Evolutionary conservation across 2,888 invertebrate genomes (phyloP), one percentile per base, ranked within the genome.

Genomic region (Kuschelorhynchus macadamiae): DNA sequence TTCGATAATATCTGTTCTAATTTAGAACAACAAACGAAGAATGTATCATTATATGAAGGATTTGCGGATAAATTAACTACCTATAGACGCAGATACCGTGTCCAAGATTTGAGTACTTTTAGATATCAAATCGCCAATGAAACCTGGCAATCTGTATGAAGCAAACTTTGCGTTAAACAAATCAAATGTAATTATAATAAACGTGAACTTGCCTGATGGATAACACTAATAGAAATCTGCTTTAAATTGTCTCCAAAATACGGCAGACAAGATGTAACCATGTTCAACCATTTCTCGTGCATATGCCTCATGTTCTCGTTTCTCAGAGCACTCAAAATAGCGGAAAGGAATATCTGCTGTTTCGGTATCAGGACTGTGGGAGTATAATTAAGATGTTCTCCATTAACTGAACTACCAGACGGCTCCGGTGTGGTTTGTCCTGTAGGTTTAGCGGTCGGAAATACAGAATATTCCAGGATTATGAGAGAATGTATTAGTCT

Each of bases 231-330:
- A 0, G 92, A 90, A 60, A 94, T 89, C 73, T 91, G 90, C 16
- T 93, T 91, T 11, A 95, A 84, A 8, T 92, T 91, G 44, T 90
- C 88, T 39, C 90, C 91, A 81, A 94, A 90, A 81, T 92, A 94
- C 8, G 94, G 95, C 36, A 95, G 84, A 57, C 93, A 90, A 18
- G 91, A 90, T 0, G 93, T 92, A 7, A 95, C 89, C 81, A 95
- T 86, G 69, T 91, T 89, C 30, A 94, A 88, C 94, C 95, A 95
- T 77, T 92, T 91, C 71, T 91, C 90, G 81, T 95, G 95, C 71
- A 93, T 82, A 77, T 91, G 90, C 47, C 90, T 87, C 83, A 91
- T 86, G 67, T 90, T 89, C 64, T 89, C 88, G 81, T 91, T 81
- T 77, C 92, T 90, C 60, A 95, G 83, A 2, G 94, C 93, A 76